phyloP scores from a whole-genome alignment of 2,888 invertebrate species.

The Eustalomyia histrio region DNA sequence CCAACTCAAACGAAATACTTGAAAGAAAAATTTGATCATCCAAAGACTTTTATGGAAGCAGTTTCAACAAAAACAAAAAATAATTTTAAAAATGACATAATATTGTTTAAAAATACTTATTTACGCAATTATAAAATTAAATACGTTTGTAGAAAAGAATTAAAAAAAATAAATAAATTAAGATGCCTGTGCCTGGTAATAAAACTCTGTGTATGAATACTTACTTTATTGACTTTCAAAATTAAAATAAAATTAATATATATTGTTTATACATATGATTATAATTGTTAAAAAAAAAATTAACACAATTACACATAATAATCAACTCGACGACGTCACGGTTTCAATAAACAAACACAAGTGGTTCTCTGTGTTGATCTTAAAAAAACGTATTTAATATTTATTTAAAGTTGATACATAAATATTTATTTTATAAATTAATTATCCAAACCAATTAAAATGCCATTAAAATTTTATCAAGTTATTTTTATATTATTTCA shows the following conservation, averaged over 20 bases:
- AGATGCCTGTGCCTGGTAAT: not conserved
- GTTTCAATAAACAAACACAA: slow-evolving; percentile 39
- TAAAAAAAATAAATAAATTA: not conserved
- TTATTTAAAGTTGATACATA: slow-evolving; percentile 15
- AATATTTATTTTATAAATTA: slow-evolving; percentile 36
- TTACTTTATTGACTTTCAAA: not conserved
- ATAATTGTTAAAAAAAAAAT: slow-evolving; percentile 28
- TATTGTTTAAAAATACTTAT: slow-evolving; percentile 28
- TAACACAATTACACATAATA: slow-evolving; percentile 36
- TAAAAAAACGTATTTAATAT: slow-evolving; percentile 20
- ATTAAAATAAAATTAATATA: slow-evolving; percentile 32
- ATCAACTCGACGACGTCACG: slow-evolving; percentile 32
- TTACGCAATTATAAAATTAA: slow-evolving; percentile 22
- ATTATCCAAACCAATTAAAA: slow-evolving; percentile 47
- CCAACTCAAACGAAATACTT: not conserved
- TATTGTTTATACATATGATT: slow-evolving; percentile 29
- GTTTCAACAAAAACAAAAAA: not conserved
- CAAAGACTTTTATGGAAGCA: slow-evolving; percentile 33
- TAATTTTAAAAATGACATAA: slow-evolving; percentile 44
- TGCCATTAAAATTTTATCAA: slow-evolving; percentile 16
- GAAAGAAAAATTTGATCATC: slow-evolving; percentile 20
- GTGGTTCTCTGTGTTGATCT: slow-evolving; percentile 37
- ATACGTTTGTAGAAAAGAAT: not conserved
- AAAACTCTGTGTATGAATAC: not conserved
- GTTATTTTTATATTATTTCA: not conserved